These are phyloP conservation scores for Ferrisia virgata DNA, from an alignment of 2,888 invertebrate genomes.

Conservation along the genomic window DNA sequence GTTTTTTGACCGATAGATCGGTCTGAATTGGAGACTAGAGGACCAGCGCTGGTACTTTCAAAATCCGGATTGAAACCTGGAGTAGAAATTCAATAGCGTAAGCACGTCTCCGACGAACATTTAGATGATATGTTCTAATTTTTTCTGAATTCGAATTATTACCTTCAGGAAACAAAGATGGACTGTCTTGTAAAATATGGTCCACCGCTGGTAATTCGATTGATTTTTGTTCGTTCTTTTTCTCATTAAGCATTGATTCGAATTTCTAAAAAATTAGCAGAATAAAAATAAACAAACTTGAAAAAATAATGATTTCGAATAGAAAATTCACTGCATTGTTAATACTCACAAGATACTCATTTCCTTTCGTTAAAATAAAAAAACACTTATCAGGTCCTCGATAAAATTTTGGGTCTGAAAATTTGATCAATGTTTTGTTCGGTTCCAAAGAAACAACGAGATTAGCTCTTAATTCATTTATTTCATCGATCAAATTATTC, in stretches of 20 bases:
- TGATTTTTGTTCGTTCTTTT: slow-evolving; percentile 27
- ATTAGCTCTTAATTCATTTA: neutral
- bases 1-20: slow-evolving; percentile 14
- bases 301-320: neutral
- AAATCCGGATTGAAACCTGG: slow-evolving; percentile 25
- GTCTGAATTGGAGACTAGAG: neutral
- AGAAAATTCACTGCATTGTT: neutral
- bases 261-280: slow-evolving; percentile 19
- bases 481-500: slow-evolving; percentile 32
- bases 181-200: neutral
- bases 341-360: neutral
- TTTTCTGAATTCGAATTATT: neutral
- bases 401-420: neutral
- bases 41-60: slow-evolving; percentile 8
- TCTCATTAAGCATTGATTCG: neutral
- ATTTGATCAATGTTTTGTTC: neutral
- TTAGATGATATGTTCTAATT: too few relatives aligned
- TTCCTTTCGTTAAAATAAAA: slow-evolving; percentile 32
- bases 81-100: too few relatives aligned
- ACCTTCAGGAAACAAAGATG: slow-evolving; percentile 23
- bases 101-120: too few relatives aligned
- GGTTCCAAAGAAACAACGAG: slow-evolving; percentile 22
- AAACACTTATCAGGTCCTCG: slow-evolving; percentile 9
- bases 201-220: neutral
- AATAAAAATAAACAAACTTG: neutral